Evolutionary conservation across 2,797 vertebrate genomes (phyloP).

Genomic region (Sitta carolinensis): DNA sequence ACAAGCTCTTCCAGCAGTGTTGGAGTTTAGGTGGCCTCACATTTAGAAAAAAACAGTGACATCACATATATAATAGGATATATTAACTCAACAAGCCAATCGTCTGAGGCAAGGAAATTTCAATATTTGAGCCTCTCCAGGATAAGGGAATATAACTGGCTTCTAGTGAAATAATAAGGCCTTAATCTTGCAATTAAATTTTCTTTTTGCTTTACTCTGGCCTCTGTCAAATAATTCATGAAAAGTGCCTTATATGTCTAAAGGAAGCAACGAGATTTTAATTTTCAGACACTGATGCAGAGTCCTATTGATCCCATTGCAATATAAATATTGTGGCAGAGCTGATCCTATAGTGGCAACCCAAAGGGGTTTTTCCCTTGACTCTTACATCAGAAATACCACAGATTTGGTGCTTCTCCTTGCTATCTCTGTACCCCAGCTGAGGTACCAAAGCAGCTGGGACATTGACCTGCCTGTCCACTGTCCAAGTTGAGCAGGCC

Average conservation of each 20-base stretch:
- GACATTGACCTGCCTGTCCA: neutral
- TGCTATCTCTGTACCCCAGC: neutral
- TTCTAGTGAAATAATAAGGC: neutral
- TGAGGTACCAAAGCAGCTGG: fast-evolving
- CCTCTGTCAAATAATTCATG: neutral
- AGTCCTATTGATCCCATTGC: neutral
- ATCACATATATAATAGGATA: neutral
- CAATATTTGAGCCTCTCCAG: neutral
- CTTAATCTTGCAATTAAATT: neutral
- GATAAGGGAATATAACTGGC: neutral
- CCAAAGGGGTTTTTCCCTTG: neutral
- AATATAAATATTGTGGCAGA: neutral
- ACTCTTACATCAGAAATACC: neutral
- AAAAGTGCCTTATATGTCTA: neutral
- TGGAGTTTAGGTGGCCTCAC: neutral
- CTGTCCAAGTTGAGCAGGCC: neutral
- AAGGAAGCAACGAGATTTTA: neutral
- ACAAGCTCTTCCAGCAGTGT: neutral
- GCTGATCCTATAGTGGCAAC: neutral
- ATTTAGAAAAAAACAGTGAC: neutral
- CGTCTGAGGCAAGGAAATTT: neutral
- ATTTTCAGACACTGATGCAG: neutral
- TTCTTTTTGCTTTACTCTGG: neutral
- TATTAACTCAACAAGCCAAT: neutral
- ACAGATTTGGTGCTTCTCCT: neutral